A percentile compares a stretch with the other conserved stretches of the same genome.
phyloP scores from a whole-genome alignment of 2,797 vertebrate species.

The Phalloptychus januarius region DNA sequence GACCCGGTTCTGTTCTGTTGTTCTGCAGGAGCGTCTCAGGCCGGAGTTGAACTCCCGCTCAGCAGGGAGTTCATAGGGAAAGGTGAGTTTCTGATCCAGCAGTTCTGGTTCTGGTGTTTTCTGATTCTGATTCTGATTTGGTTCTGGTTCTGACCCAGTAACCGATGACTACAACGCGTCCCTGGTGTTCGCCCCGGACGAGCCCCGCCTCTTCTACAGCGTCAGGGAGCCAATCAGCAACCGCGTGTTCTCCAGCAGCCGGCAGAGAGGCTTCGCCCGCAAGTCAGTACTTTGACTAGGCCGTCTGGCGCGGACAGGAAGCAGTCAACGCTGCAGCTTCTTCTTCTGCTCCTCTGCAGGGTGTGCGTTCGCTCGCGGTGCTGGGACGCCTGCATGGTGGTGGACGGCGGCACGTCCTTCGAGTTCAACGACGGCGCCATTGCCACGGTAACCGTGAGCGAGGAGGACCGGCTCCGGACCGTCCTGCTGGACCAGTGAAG shows the following conservation, averaged over 20 bases:
- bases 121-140: neutral
- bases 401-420: conserved; percentile 96
- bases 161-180: conserved; percentile 93
- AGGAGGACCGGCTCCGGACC: conserved; percentile 90
- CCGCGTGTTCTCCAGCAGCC: conserved; percentile 92
- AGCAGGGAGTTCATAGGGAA: conserved; percentile 82
- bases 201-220: conserved; percentile 92
- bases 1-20: neutral
- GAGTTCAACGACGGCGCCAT: conserved; percentile 98
- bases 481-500: conserved; percentile 84
- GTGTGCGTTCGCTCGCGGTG: conserved; percentile 94
- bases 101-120: neutral
- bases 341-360: conserved; percentile 64
- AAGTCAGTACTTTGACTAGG: conserved; percentile 83
- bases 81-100: conserved; percentile 73
- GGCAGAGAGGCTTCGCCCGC: conserved; percentile 91
- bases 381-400: conserved; percentile 99
- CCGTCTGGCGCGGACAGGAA: neutral
- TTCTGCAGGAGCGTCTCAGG: conserved; percentile 81
- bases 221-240: conserved; percentile 96
- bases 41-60: conserved; percentile 81
- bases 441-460: conserved; percentile 87
- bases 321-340: neutral
- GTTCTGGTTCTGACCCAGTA: conserved; percentile 66
- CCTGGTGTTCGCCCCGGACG: conserved; percentile 91